Conservation (phyloP, 2,888 invertebrate genomes). For the Acleris literana region DNA sequence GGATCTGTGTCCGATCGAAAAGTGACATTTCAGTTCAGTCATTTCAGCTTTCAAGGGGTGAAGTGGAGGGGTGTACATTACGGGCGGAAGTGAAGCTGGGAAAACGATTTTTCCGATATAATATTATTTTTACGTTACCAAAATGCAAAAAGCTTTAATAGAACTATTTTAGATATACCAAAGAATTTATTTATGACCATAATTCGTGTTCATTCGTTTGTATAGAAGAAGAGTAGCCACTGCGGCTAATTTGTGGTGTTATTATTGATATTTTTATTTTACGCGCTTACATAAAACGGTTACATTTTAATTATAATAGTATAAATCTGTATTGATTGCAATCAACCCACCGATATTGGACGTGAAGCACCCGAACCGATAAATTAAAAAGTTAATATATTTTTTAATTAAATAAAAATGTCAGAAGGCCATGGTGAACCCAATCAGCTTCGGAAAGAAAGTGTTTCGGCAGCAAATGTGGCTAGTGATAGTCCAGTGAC, state of each 20-base stretch:
- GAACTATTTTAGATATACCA: conserved; percentile 42
- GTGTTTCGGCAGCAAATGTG: conserved; percentile 73
- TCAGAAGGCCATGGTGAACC: conserved; percentile 73
- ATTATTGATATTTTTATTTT: conserved; percentile 60
- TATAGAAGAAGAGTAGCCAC: conserved; percentile 38
- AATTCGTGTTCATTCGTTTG: conserved; percentile 33
- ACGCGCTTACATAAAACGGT: conserved; percentile 37
- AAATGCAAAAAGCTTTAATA: conserved; percentile 49
- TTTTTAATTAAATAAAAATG: conserved; percentile 51
- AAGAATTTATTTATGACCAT: conserved; percentile 34
- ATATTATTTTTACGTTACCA: conserved; percentile 52
- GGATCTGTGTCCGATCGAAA: conserved; percentile 65
- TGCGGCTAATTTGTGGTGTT: conserved; percentile 59
- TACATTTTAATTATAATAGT: conserved; percentile 33
- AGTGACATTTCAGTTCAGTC: conserved; percentile 66
- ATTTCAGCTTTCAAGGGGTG: conserved; percentile 48
- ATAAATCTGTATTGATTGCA: conserved; percentile 30
- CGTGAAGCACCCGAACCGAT: not conserved
- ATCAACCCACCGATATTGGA: conserved; percentile 12
- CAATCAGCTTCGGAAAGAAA: conserved; percentile 68
- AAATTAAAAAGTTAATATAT: conserved; percentile 14
- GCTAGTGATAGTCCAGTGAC: conserved; percentile 90
- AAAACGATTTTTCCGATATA: conserved; percentile 60
- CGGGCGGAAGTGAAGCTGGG: conserved; percentile 54
- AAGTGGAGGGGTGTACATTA: conserved; percentile 50